Conservation (phyloP, 2,113 vertebrate species). For the Misgurnus anguillicaudatus region DNA sequence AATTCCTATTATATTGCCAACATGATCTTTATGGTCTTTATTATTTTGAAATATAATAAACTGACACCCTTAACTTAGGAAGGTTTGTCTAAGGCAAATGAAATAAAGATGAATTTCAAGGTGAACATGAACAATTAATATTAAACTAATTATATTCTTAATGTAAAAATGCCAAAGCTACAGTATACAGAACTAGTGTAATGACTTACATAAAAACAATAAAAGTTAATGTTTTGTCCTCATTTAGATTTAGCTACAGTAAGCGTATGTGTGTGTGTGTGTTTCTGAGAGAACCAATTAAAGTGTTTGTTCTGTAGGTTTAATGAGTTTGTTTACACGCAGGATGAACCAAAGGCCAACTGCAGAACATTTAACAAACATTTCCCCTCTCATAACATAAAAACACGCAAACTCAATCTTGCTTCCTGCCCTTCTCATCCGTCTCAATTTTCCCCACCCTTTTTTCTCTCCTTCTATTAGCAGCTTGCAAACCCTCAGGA, state of each 20-base stretch:
- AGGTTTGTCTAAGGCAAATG: too few relatives aligned
- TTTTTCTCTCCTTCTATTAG: not conserved
- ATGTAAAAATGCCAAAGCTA: too few relatives aligned
- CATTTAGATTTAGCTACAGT: too few relatives aligned
- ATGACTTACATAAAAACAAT: too few relatives aligned
- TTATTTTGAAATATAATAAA: too few relatives aligned
- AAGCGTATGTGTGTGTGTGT: conserved; percentile 2
- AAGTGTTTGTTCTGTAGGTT: not conserved
- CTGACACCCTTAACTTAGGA: too few relatives aligned
- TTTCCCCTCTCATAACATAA: not conserved
- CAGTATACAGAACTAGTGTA: too few relatives aligned
- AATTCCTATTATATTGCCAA: too few relatives aligned
- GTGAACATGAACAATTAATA: too few relatives aligned
- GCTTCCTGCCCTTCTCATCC: conserved; percentile 1
- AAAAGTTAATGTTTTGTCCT: not conserved
- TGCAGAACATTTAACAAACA: conserved; percentile 37
- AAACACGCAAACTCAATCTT: not conserved
- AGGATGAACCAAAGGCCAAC: conserved; percentile 19
- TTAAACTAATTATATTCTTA: too few relatives aligned
- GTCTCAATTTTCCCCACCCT: not conserved
- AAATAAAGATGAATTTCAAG: too few relatives aligned
- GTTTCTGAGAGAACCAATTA: not conserved
- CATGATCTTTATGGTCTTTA: too few relatives aligned
- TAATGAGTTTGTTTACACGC: conserved; percentile 39
- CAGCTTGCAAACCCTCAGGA: conserved; percentile 1